A percentile compares a stretch with the other conserved stretches of the same genome.
These are phyloP conservation scores for Metacarcinus magister DNA, from an alignment of 2,888 invertebrate species.

Conservation along the genomic window DNA sequence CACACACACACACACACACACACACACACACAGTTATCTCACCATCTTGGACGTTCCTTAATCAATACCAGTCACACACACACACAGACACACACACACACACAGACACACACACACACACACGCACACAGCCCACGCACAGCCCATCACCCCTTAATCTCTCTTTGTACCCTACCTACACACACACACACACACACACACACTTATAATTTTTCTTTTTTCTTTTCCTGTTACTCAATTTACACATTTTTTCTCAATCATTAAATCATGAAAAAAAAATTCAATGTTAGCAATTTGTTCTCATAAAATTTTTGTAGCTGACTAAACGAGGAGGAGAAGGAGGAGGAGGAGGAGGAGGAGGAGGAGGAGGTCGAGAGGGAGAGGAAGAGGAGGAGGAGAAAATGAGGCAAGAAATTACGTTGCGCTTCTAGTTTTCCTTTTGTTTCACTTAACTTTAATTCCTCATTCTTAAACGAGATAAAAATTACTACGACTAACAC, in stretches of 20 bases:
- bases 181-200: not conserved
- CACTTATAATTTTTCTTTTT: not conserved
- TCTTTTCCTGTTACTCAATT: not conserved
- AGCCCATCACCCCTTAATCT: too few relatives aligned
- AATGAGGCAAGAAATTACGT: not conserved
- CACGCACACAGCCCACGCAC: too few relatives aligned
- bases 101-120: too few relatives aligned
- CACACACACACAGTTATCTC: not conserved
- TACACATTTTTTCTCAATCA: not conserved
- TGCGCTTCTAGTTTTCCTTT: not conserved
- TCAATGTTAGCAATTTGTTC: not conserved
- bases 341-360: too few relatives aligned
- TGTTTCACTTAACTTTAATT: not conserved
- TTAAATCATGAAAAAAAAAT: not conserved
- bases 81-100: too few relatives aligned
- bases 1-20: too few relatives aligned
- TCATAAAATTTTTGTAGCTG: not conserved
- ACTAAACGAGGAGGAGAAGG: not conserved
- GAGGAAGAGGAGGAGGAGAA: constrained; percentile 3
- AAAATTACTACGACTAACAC: not conserved
- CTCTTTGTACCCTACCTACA: too few relatives aligned
- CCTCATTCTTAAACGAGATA: not conserved
- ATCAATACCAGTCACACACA: not conserved
- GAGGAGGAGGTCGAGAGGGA: not conserved
- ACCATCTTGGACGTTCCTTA: not conserved